Base-by-base conservation (phyloP, 2,113 vertebrate genomes). In the Baryphthengus martii region DNA sequence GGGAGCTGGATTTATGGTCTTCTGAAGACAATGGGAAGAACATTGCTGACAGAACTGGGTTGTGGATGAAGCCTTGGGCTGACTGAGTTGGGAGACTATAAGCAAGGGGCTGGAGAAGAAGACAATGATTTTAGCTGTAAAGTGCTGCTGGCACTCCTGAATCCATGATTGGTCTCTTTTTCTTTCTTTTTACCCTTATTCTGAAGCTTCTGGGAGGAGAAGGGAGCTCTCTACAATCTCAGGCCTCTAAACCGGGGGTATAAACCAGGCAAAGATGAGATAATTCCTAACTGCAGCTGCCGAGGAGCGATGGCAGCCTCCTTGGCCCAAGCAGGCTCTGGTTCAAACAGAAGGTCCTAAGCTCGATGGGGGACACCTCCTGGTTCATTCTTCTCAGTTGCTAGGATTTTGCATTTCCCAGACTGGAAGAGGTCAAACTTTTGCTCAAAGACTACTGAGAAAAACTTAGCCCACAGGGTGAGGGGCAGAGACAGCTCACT, bases 401-500 rank as follows among this genome's bases (percentile, higher is more conserved):
- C 23, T 29, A 35, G 13, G 44, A 23, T 11, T 0, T 77, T 24
- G 39, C 56, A 31, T 67, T 74, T 63, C 83, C 68, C 26, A 39
- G 9, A 35, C 20, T 59, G 52, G 20, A 87, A 33, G 23, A 81
- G 21, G 13, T 63, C 35, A 37, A 59, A 67, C 15, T 55, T 76
- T 9, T 47, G 21, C 59, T 92, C 37, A 47, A 58, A 91, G 31
- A 52, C 47, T 72, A 65, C 76, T 52, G 65, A 82, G 66, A 78
- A 71, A 65, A 82, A 55, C 81, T 24, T 86, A 45, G 62, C 93
- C 49, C 63, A 29, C 31, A 47, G 85, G 53, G 90, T 87, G 86
- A 81, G 70, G 92, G 93, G 75, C 88, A 92, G 80, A 77, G 90
- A 55, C n/a, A 58, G 84, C 87, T 86, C 53, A 6, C 85, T 10